These are phyloP conservation scores for Hormaphis cornu DNA, from an alignment of 1,140 invertebrate genomes.

Conservation along the genomic window DNA sequence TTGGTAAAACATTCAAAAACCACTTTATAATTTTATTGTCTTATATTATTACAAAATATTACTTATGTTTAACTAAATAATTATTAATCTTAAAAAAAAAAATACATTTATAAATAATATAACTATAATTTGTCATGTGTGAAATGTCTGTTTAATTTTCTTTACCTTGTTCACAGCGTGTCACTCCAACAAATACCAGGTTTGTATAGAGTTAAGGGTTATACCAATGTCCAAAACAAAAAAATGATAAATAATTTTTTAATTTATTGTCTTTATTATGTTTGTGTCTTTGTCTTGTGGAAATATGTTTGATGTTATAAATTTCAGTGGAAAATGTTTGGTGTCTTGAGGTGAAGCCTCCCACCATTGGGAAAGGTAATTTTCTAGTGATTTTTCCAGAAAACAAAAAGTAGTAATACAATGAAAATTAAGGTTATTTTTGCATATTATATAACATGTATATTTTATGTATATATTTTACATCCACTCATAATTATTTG, in stretches of 20 bases:
- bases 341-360: slow-evolving; percentile 23
- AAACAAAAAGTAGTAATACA: background rate
- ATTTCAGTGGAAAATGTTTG: slow-evolving; percentile 31
- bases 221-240: slow-evolving; percentile 32
- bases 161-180: slow-evolving; percentile 29
- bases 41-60: slow-evolving; percentile 30
- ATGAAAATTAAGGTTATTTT: slow-evolving; percentile 3
- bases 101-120: slow-evolving; percentile 32
- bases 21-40: slow-evolving; percentile 25
- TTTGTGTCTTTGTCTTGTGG: slow-evolving; percentile 19
- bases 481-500: background rate
- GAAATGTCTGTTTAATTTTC: slow-evolving; percentile 31
- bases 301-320: slow-evolving; percentile 29
- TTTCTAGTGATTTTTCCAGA: background rate
- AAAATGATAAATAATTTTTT: background rate
- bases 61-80: slow-evolving; percentile 25
- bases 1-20: slow-evolving; percentile 16
- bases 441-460: too few species aligned
- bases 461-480: background rate
- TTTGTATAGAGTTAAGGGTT: slow-evolving; percentile 23
- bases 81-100: slow-evolving; percentile 27
- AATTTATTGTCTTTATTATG: slow-evolving; percentile 19
- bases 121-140: slow-evolving; percentile 29
- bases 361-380: slow-evolving; percentile 29
- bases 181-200: slow-evolving; percentile 5